Evolutionary conservation across 1,140 invertebrate genomes (phyloP), one percentile per base, ranked within the genome.

Genomic region (Rhyacophila brunnea): DNA sequence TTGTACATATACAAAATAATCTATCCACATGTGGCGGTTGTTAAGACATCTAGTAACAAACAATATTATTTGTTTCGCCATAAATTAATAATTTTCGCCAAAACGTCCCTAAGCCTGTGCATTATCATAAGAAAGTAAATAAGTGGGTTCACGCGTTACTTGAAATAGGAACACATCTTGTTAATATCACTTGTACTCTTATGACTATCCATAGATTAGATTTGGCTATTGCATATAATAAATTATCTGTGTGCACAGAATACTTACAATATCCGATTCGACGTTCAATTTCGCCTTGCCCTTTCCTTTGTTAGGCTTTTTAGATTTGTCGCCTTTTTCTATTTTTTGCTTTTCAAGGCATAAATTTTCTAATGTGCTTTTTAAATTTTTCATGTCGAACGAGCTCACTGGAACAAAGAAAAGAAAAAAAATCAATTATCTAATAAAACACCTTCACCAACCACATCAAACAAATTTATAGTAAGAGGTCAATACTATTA

Each of bases 321-420:
- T 91, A 35, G 79, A 66, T 67, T 86, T 88, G 20, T 87, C 82
- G 17, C 81, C 83, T 74, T 90, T 89, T 70, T 92, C 87, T 18
- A 88, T 74, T 77, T 92, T 93, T 55, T 86, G 78, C 73, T 93
- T 93, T 71, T 93, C 91, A 62, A 87, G 83, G 65, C 87, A 85
- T 59, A 93, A 74, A 72, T 86, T 89, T 73, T 92, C 90, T 62
- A 93, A 74, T 51, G 81, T 83, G 64, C 85, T 84, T 75, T 92
- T 92, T 66, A 93, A 83, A 80, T 90, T 92, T 67, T 90, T 92
- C 63, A 93, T 83, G 67, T 89, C 83, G 57, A 76, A 72, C 10
- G 87, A 84, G 54, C 81, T 73, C 74, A 93, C 88, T 90, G 71
- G 32, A 80, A 81, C 57, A 67, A 56, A 66, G 62, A 32, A 62